Evolutionary conservation across 1,140 invertebrate genomes (phyloP).

Genomic region (Ceratina calcarata): DNA sequence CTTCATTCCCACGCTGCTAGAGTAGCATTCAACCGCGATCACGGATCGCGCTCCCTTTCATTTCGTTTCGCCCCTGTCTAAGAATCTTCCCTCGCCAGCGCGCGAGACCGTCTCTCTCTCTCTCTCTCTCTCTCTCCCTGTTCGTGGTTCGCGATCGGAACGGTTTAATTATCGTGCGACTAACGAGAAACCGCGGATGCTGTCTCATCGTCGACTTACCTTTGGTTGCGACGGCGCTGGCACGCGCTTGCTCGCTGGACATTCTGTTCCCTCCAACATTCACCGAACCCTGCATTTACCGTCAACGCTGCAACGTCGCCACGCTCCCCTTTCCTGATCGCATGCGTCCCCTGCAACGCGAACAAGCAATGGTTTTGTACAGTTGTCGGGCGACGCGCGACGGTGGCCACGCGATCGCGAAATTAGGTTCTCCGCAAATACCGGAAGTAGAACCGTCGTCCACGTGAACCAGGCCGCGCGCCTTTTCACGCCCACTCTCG

Average conservation of each 20-base stretch:
- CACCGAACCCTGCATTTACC: slow-evolving; percentile 65
- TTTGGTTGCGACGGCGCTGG: slow-evolving; percentile 58
- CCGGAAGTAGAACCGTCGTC: slow-evolving; percentile 52
- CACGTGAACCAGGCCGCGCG: slow-evolving; percentile 47
- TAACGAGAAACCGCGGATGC: too few relatives aligned
- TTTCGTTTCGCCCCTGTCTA: not conserved
- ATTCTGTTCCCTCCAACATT: slow-evolving; percentile 65
- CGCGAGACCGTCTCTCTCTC: too few relatives aligned
- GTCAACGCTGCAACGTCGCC: slow-evolving; percentile 35
- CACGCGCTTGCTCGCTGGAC: slow-evolving; percentile 68
- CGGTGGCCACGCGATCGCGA: not conserved
- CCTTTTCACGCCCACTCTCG: slow-evolving; percentile 53
- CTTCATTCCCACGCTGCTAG: slow-evolving; percentile 17
- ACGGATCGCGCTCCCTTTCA: not conserved
- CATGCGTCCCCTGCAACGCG: slow-evolving; percentile 57
- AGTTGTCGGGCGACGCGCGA: not conserved
- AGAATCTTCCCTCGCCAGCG: too few relatives aligned
- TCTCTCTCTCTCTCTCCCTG: not conserved
- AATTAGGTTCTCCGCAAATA: slow-evolving; percentile 41
- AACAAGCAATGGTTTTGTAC: not conserved
- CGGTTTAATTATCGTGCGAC: too few relatives aligned
- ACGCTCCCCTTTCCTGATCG: slow-evolving; percentile 49
- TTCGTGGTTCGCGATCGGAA: too few relatives aligned
- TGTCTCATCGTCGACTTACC: slow-evolving; percentile 46
- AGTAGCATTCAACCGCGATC: not conserved